Conservation (phyloP, 2,888 invertebrate genomes). For the Liodrosophila aerea region DNA sequence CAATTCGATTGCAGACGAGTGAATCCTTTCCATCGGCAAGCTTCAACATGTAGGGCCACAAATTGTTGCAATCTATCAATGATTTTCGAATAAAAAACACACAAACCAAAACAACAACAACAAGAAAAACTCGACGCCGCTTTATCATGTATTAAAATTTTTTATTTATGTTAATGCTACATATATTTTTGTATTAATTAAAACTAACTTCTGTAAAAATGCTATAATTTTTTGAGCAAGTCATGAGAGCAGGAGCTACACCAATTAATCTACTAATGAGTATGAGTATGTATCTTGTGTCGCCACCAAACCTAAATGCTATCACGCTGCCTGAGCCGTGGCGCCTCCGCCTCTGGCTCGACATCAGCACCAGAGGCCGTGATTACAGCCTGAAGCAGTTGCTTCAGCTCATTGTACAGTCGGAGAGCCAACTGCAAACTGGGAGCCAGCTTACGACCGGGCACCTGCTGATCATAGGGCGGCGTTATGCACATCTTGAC, state of each 20-base stretch:
- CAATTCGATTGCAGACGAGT: conserved; percentile 54
- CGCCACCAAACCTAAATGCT: too few relatives aligned
- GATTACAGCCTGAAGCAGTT: conserved; percentile 72
- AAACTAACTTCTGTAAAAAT: conserved; percentile 62
- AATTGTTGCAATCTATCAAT: conserved; percentile 65
- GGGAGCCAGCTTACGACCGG: conserved; percentile 74
- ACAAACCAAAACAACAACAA: conserved; percentile 27
- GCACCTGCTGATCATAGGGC: conserved; percentile 67
- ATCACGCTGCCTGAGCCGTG: conserved; percentile 23
- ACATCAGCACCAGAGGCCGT: conserved; percentile 50
- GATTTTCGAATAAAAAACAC: conserved; percentile 49
- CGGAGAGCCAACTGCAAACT: conserved; percentile 75
- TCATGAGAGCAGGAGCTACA: conserved; percentile 4
- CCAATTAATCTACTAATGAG: conserved; percentile 18
- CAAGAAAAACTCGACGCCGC: conserved; percentile 9
- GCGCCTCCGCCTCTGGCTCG: conserved; percentile 35
- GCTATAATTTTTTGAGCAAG: conserved; percentile 53
- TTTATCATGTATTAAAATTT: conserved; percentile 41
- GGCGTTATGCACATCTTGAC: conserved; percentile 79
- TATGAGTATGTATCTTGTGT: not conserved
- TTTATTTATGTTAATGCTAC: conserved; percentile 42
- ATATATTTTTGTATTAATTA: conserved; percentile 35
- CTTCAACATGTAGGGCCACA: conserved; percentile 43
- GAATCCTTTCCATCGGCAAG: conserved; percentile 46
- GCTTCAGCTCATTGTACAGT: conserved; percentile 80